Evolutionary conservation across 2,113 vertebrate genomes (phyloP).

Genomic region (Poeciliopsis occidentalis): DNA sequence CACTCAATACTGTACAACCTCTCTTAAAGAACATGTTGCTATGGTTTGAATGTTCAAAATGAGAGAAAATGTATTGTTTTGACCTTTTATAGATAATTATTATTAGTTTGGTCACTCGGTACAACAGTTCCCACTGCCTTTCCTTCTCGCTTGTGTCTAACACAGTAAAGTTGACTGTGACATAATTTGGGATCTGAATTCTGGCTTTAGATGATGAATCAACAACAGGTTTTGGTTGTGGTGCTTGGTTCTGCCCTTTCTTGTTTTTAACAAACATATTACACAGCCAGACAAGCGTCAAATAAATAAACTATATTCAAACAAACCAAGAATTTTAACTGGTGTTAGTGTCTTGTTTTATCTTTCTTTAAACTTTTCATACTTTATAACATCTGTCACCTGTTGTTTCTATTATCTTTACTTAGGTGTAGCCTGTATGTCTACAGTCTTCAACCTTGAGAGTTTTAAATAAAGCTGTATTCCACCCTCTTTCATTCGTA

Average conservation of each 20-base stretch:
- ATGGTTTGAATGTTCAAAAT: background rate
- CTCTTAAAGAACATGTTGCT: background rate
- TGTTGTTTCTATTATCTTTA: conserved; percentile 15
- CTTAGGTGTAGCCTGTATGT: conserved; percentile 25
- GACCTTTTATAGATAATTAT: background rate
- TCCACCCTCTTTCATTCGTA: conserved; percentile 20
- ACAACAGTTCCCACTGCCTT: no score
- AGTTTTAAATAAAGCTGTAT: conserved; percentile 68
- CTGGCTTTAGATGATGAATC: conserved; percentile 19
- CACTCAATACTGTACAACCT: background rate
- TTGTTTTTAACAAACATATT: conserved; percentile 11
- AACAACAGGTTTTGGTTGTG: conserved; percentile 60
- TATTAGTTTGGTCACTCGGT: background rate
- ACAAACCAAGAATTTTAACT: conserved; percentile 25
- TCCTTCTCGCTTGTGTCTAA: no score
- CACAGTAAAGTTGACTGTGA: background rate
- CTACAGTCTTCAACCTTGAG: conserved; percentile 38
- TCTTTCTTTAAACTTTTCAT: conserved; percentile 21
- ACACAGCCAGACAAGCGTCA: conserved; percentile 27
- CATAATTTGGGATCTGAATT: background rate
- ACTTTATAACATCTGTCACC: conserved; percentile 26
- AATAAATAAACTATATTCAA: conserved; percentile 18
- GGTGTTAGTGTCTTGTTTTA: conserved; percentile 11
- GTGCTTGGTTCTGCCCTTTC: conserved; percentile 22
- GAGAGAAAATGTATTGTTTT: background rate